Conservation (phyloP, 2,888 invertebrate genomes). For the Hydriomena furcata region DNA sequence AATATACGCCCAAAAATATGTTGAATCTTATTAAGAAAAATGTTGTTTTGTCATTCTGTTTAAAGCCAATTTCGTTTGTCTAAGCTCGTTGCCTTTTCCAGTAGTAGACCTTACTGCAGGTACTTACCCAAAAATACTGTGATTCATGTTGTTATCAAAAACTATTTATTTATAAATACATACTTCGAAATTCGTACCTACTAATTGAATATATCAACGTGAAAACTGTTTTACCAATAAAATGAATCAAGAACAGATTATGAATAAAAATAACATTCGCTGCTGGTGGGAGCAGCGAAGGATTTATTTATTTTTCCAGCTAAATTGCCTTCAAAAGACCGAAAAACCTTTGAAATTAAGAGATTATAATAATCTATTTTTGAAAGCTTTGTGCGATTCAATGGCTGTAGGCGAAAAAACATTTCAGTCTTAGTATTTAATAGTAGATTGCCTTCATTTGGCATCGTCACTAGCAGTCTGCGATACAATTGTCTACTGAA, state of each 20-base stretch:
- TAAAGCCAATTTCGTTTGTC: too few relatives aligned
- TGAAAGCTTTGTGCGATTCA: background rate
- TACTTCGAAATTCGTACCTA: too few relatives aligned
- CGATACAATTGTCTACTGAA: background rate
- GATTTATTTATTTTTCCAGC: conserved; percentile 9
- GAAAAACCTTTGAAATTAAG: conserved; percentile 1
- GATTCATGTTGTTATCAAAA: too few relatives aligned
- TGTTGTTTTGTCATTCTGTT: too few relatives aligned
- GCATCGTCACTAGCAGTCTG: conserved; percentile 2
- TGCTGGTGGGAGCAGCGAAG: background rate
- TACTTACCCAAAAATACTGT: too few relatives aligned
- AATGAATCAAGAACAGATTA: too few relatives aligned
- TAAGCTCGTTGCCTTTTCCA: too few relatives aligned
- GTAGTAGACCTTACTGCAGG: background rate
- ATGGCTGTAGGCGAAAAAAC: background rate
- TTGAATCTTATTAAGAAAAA: too few relatives aligned
- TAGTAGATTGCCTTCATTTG: conserved; percentile 12
- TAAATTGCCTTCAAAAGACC: conserved; percentile 5
- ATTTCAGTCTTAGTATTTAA: background rate
- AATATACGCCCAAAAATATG: background rate
- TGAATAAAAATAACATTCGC: too few relatives aligned
- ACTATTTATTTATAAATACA: too few relatives aligned
- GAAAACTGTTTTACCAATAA: too few relatives aligned
- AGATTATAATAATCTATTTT: conserved; percentile 11
- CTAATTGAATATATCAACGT: too few relatives aligned